phyloP scores from a whole-genome alignment of 2,888 invertebrate genomes.

The Nomada flava region DNA sequence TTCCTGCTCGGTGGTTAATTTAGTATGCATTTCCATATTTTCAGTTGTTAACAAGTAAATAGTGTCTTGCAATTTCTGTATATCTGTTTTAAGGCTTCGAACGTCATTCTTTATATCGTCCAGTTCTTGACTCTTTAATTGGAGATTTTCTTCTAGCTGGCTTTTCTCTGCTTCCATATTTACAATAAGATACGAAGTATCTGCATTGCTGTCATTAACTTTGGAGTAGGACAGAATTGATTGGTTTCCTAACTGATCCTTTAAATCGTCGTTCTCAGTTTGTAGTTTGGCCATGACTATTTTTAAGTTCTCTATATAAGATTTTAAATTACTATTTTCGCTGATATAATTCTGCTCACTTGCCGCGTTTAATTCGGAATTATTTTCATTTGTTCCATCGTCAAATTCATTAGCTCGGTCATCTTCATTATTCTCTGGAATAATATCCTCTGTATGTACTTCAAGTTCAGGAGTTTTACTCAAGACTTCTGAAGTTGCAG shows the following conservation, averaged over 20 bases:
- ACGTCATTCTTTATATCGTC: constrained; percentile 77
- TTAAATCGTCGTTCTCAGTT: constrained; percentile 22
- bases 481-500: not conserved
- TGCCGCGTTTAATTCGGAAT: not conserved
- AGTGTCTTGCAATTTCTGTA: constrained; percentile 75
- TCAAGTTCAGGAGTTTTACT: constrained; percentile 1
- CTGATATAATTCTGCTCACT: not conserved
- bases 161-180: constrained; percentile 68
- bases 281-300: constrained; percentile 22
- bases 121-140: constrained; percentile 73
- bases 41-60: constrained; percentile 76
- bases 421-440: constrained; percentile 17
- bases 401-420: not conserved
- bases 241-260: constrained; percentile 11
- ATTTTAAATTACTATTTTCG: constrained; percentile 22
- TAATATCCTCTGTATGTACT: not conserved
- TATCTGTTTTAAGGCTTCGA: constrained; percentile 73
- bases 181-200: constrained; percentile 32
- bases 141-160: constrained; percentile 69
- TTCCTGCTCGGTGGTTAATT: constrained; percentile 71
- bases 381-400: not conserved
- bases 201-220: constrained; percentile 24
- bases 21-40: constrained; percentile 76
- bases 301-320: constrained; percentile 20
- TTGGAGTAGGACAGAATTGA: constrained; percentile 11